Percentiles rank a stretch among this genome's conserved stretches.
Conservation (phyloP, 2,888 invertebrate species). For the Corbicula japonica region DNA sequence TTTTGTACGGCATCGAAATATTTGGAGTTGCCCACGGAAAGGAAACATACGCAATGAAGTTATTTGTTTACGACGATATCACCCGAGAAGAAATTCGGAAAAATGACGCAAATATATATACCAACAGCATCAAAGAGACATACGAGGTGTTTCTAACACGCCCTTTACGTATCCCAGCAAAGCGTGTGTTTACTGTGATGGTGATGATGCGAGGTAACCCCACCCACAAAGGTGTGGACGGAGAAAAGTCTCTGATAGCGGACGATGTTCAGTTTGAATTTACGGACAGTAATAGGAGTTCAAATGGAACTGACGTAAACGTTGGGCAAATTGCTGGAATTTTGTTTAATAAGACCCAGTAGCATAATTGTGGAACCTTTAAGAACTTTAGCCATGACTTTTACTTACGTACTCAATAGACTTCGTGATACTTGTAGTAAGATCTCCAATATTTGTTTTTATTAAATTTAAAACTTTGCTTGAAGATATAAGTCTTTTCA, state of each 20-base stretch:
- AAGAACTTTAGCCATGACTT: too few species aligned
- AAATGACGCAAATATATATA: constrained; percentile 51
- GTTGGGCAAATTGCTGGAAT: constrained; percentile 65
- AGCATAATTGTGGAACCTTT: too few species aligned
- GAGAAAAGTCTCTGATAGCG: constrained; percentile 31
- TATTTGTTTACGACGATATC: constrained; percentile 56
- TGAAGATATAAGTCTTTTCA: too few species aligned
- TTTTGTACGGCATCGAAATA: constrained; percentile 58
- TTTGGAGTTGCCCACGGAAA: constrained; percentile 49
- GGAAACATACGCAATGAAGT: constrained; percentile 42
- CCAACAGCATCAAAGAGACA: constrained; percentile 39
- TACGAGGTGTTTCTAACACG: constrained; percentile 54
- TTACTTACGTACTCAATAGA: too few species aligned
- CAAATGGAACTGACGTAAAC: constrained; percentile 61
- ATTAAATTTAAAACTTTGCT: too few species aligned
- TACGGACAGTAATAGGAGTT: constrained; percentile 57
- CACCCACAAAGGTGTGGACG: constrained; percentile 62
- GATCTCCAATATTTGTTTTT: too few species aligned
- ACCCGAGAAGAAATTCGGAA: constrained; percentile 55
- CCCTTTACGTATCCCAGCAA: constrained; percentile 53
- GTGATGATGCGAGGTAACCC: constrained; percentile 50
- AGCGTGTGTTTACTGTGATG: constrained; percentile 51
- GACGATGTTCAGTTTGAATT: constrained; percentile 65
- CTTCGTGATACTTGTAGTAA: too few species aligned
- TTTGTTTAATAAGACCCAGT: constrained; percentile 56